A percentile compares a stretch with the other conserved stretches of the same genome.
Conservation (phyloP, 2,797 vertebrate genomes). For the Gymnoscopelus microlampas region DNA sequence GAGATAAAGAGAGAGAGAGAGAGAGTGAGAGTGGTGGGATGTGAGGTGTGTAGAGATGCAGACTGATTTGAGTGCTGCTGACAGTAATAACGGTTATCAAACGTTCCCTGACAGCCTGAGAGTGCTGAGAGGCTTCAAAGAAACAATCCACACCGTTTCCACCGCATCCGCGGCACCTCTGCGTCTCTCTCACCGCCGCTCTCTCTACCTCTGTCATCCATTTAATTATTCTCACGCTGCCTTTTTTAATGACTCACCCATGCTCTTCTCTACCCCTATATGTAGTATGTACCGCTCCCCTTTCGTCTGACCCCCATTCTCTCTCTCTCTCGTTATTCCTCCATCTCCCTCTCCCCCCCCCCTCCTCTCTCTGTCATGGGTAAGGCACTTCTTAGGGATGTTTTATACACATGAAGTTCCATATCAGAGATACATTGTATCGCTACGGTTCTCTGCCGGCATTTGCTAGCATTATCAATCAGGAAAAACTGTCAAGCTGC, state of each 20-base stretch:
- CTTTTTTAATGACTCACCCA: no score
- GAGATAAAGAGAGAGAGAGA: not conserved
- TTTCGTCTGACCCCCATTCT: not conserved
- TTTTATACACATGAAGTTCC: slow-evolving; percentile 15
- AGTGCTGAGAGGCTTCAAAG: slow-evolving; percentile 53
- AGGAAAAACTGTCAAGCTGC: slow-evolving; percentile 39
- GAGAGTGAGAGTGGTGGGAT: slow-evolving; percentile 40
- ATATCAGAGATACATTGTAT: slow-evolving; percentile 18
- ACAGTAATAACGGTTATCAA: slow-evolving; percentile 55
- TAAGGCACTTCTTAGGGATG: slow-evolving; percentile 17
- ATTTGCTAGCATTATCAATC: slow-evolving; percentile 44
- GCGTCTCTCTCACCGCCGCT: no score
- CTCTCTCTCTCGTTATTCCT: slow-evolving; percentile 2
- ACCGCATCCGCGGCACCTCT: not conserved
- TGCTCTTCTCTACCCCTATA: no score
- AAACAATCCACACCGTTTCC: slow-evolving; percentile 32
- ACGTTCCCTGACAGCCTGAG: slow-evolving; percentile 53
- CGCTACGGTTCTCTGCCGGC: slow-evolving; percentile 25
- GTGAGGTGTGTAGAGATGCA: slow-evolving; percentile 39
- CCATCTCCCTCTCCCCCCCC: not conserved
- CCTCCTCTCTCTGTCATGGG: no score
- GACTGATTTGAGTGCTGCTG: slow-evolving; percentile 48
- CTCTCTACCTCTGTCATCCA: no score
- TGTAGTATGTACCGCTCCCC: no score
- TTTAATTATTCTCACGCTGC: no score